phyloP scores from a whole-genome alignment of 2,797 vertebrate species.

The Aratinga solstitialis region DNA sequence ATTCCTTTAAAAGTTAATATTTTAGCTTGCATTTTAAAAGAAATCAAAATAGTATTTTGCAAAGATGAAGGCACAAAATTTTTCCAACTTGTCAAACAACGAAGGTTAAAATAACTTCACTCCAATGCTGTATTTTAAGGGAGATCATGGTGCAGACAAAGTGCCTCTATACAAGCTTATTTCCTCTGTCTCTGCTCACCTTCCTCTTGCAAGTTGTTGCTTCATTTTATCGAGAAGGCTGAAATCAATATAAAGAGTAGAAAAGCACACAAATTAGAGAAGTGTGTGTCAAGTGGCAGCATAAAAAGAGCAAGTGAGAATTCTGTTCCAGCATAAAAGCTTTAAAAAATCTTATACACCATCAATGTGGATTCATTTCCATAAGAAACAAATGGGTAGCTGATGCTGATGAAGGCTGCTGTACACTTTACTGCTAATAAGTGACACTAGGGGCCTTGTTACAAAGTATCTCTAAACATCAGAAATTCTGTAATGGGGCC shows the following conservation, averaged over 20 bases:
- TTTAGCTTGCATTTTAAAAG: neutral
- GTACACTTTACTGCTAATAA: slow-evolving; percentile 66
- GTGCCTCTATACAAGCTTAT: neutral
- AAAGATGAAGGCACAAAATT: neutral
- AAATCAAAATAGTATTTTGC: neutral
- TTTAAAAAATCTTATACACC: slow-evolving; percentile 1
- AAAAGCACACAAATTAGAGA: slow-evolving; percentile 31
- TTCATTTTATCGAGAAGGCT: neutral
- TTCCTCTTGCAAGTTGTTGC: slow-evolving; percentile 8
- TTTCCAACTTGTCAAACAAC: neutral
- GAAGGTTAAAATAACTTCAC: slow-evolving; percentile 8
- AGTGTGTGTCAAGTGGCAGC: slow-evolving; percentile 12
- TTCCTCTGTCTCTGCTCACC: slow-evolving; percentile 1
- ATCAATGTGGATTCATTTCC: slow-evolving; percentile 33
- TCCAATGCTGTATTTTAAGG: neutral
- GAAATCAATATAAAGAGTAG: slow-evolving; percentile 46
- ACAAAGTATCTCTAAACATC: slow-evolving; percentile 70
- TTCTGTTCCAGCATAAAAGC: slow-evolving; percentile 20
- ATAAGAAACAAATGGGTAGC: slow-evolving; percentile 60
- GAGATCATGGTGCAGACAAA: neutral
- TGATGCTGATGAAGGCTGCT: slow-evolving; percentile 63
- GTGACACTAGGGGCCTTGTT: slow-evolving; percentile 70
- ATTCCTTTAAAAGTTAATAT: neutral
- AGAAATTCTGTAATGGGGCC: slow-evolving; percentile 63
- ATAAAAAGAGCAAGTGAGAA: slow-evolving; percentile 35